A percentile compares a stretch with the other conserved stretches of the same genome.
Conservation (phyloP, 2,888 invertebrate genomes). For the Pristionchus mayeri region DNA sequence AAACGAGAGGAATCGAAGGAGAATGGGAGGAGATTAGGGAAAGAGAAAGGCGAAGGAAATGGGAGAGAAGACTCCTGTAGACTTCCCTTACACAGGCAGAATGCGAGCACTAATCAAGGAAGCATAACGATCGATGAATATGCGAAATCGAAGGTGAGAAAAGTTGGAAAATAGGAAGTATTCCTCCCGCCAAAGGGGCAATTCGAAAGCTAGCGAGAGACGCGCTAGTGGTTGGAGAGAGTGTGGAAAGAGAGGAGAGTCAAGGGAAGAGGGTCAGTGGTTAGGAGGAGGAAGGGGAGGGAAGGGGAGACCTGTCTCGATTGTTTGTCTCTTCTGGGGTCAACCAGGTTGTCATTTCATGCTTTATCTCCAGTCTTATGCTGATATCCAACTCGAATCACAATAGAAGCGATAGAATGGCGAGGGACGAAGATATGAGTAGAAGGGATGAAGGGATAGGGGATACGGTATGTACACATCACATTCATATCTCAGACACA, state of each 20-base stretch:
- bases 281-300: neutral
- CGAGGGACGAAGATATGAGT: neutral
- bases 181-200: neutral
- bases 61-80: neutral
- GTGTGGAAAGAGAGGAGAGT: slow-evolving; percentile 16
- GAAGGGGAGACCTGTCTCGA: neutral
- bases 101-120: neutral
- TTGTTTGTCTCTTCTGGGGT: slow-evolving; percentile 23
- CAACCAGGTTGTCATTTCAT: neutral
- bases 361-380: neutral
- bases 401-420: slow-evolving; percentile 2
- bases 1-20: neutral
- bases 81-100: neutral
- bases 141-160: neutral
- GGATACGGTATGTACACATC: slow-evolving; percentile 10
- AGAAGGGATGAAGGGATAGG: neutral
- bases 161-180: neutral
- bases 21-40: neutral
- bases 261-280: neutral
- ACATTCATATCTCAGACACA: neutral
- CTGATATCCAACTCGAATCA: neutral
- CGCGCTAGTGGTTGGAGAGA: slow-evolving; percentile 38
- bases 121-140: neutral
- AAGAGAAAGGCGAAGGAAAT: neutral
- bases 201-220: slow-evolving; percentile 42